phyloP scores from a whole-genome alignment of 2,797 vertebrate genomes.

The Acanthurus lineatus region DNA sequence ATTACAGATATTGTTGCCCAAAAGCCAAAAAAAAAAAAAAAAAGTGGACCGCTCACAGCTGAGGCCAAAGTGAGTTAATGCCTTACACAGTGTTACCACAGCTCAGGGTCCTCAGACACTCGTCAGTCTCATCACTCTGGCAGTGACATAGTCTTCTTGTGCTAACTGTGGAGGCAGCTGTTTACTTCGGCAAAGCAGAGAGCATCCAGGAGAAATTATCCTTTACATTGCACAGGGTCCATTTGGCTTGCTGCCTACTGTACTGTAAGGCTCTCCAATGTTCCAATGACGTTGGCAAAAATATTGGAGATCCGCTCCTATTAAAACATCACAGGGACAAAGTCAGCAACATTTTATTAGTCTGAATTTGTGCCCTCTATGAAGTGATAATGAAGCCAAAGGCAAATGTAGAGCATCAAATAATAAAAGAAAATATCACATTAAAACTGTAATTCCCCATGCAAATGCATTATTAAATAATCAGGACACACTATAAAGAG shows the following conservation, averaged over 20 bases:
- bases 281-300: slow-evolving; percentile 81
- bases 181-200: slow-evolving; percentile 64
- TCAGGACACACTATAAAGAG: slow-evolving; percentile 40
- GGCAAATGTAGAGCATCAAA: slow-evolving; percentile 34
- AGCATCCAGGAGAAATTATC: slow-evolving; percentile 69
- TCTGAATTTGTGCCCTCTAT: slow-evolving; percentile 51
- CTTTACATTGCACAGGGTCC: slow-evolving; percentile 72
- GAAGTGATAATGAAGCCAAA: slow-evolving; percentile 65
- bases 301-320: slow-evolving; percentile 59
- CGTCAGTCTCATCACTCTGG: slow-evolving; percentile 29
- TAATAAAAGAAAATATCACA: slow-evolving; percentile 50
- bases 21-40: slow-evolving; percentile 47
- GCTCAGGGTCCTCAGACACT: slow-evolving; percentile 45
- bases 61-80: slow-evolving; percentile 47
- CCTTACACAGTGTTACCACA: slow-evolving; percentile 40
- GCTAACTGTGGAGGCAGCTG: slow-evolving; percentile 57
- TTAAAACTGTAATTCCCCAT: slow-evolving; percentile 41
- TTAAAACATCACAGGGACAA: slow-evolving; percentile 62
- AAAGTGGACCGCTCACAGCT: slow-evolving; percentile 19
- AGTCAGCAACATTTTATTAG: slow-evolving; percentile 77
- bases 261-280: slow-evolving; percentile 69
- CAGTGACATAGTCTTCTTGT: slow-evolving; percentile 41
- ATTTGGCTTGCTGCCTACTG: slow-evolving; percentile 82
- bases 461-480: slow-evolving; percentile 53
- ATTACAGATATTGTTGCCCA: slow-evolving; percentile 69